phyloP scores from a whole-genome alignment of 2,888 invertebrate genomes.

The Scaptomyza reducta region DNA sequence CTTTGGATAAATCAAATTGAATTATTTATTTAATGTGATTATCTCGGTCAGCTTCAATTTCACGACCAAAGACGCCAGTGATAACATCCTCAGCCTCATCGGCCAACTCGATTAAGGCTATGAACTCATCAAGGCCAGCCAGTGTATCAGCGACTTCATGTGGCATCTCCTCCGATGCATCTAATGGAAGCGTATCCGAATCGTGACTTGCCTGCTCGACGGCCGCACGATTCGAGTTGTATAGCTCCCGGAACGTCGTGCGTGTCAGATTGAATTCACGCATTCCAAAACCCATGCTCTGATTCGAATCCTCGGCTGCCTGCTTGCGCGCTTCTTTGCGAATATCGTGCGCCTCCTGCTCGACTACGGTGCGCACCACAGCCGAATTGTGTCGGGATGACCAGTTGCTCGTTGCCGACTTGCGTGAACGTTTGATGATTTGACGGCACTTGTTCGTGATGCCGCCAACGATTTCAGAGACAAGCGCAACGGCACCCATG shows the following conservation, averaged over 20 bases:
- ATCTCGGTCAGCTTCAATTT: not conserved
- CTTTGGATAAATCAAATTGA: too few relatives aligned
- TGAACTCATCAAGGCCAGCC: conserved; percentile 61
- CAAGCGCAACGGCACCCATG: conserved; percentile 87
- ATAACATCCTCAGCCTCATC: conserved; percentile 15
- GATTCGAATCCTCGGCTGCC: conserved; percentile 55
- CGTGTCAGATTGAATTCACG: conserved; percentile 81
- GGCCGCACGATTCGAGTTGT: conserved; percentile 41
- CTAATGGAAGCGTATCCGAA: not conserved
- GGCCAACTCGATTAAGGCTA: conserved; percentile 37
- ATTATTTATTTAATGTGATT: not conserved
- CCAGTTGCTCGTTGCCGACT: conserved; percentile 67
- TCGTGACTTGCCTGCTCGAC: not conserved
- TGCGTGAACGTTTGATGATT: conserved; percentile 77
- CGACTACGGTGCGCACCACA: conserved; percentile 41
- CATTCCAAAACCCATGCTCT: conserved; percentile 75
- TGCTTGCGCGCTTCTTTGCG: conserved; percentile 60
- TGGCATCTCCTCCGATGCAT: conserved; percentile 4
- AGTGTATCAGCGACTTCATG: conserved; percentile 40
- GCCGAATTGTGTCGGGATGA: conserved; percentile 75
- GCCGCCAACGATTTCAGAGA: conserved; percentile 90
- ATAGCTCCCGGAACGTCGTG: conserved; percentile 81
- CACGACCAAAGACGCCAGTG: conserved; percentile 46
- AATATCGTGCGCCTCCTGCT: conserved; percentile 58
- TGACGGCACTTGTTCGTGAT: conserved; percentile 87